Evolutionary conservation across 1,140 invertebrate species (phyloP).

Genomic region (Bombus ignitus): DNA sequence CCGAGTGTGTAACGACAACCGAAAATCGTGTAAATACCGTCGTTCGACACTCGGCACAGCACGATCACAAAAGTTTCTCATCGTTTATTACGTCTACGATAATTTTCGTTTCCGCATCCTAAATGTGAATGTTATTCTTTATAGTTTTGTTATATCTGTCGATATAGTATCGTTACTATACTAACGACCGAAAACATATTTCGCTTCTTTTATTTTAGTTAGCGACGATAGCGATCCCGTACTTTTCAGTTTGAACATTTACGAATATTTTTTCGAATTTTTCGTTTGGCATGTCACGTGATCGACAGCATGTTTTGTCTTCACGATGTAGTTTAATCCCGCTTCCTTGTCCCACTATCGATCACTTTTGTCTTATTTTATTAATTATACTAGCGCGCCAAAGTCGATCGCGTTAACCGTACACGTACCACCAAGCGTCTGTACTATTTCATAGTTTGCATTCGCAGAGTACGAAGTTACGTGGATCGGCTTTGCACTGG

Average conservation of each 20-base stretch:
- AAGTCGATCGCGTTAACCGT: background rate
- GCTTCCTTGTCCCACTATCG: conserved; percentile 1
- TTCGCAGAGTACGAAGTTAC: background rate
- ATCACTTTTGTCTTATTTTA: conserved; percentile 10
- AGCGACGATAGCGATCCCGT: conserved; percentile 68
- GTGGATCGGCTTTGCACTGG: background rate
- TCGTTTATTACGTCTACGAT: background rate
- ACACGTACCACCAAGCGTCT: too few species aligned
- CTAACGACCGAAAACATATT: background rate
- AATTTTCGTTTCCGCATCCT: too few species aligned
- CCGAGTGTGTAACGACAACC: background rate
- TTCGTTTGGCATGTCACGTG: conserved; percentile 68
- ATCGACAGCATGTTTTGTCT: conserved; percentile 70
- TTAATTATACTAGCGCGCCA: background rate
- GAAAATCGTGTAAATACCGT: conserved; percentile 2
- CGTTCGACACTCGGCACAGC: conserved; percentile 10
- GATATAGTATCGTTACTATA: background rate
- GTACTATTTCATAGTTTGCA: too few species aligned
- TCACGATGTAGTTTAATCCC: conserved; percentile 56
- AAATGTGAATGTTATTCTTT: background rate
- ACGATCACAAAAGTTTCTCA: background rate
- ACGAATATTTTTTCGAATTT: conserved; percentile 53
- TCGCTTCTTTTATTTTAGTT: conserved; percentile 53
- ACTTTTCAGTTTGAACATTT: conserved; percentile 77
- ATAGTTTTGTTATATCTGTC: background rate